Evolutionary conservation across 2,888 invertebrate species (phyloP).

Genomic region (Seira sanloemensis): DNA sequence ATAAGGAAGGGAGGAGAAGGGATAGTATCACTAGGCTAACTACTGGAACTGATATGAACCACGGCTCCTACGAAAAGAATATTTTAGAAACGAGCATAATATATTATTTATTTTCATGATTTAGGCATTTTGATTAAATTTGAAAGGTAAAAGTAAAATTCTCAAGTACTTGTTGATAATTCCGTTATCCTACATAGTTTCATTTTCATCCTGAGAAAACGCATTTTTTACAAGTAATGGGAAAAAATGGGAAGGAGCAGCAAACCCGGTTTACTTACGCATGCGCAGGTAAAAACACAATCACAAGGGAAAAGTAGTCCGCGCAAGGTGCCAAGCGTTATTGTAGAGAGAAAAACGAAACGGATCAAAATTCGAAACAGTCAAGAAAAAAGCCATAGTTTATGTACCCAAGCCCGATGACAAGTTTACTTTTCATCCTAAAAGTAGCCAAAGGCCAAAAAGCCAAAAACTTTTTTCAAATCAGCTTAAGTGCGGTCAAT

Average conservation of each 20-base stretch:
- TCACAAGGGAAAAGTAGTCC: slow-evolving; percentile 3
- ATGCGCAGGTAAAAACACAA: not conserved
- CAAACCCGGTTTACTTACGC: not conserved
- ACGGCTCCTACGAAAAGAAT: slow-evolving; percentile 39
- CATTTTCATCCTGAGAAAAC: not conserved
- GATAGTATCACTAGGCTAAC: slow-evolving; percentile 15
- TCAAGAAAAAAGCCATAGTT: not conserved
- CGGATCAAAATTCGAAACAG: not conserved
- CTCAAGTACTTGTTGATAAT: too few relatives aligned
- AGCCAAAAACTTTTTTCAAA: too few relatives aligned
- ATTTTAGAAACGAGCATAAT: too few relatives aligned
- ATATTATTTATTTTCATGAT: slow-evolving; percentile 28
- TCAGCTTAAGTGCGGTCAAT: slow-evolving; percentile 33
- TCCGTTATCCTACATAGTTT: slow-evolving; percentile 24
- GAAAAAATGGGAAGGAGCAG: too few relatives aligned
- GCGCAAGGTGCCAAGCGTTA: not conserved
- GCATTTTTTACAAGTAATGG: not conserved
- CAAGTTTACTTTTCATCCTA: slow-evolving; percentile 5
- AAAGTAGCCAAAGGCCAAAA: not conserved
- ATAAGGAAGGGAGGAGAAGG: slow-evolving; percentile 33
- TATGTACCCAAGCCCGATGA: not conserved
- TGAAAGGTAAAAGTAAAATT: not conserved
- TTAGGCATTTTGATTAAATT: not conserved
- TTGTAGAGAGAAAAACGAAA: not conserved
- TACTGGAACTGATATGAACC: slow-evolving; percentile 41